Evolutionary conservation across 2,888 invertebrate species (phyloP).

Genomic region (Torymus auratus): DNA sequence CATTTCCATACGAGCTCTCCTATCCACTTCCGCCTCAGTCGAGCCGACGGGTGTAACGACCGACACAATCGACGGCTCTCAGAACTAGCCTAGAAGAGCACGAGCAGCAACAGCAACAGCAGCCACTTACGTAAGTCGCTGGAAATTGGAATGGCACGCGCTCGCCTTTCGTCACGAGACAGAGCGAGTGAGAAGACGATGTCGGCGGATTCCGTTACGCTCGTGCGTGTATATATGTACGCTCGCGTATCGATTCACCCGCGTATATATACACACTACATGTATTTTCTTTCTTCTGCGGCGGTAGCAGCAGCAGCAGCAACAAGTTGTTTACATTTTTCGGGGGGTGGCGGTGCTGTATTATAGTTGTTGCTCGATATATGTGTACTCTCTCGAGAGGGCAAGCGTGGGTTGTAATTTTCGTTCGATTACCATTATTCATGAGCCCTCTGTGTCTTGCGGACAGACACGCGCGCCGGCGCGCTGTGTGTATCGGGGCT

Average conservation of each 20-base stretch:
- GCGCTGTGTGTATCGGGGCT: background rate
- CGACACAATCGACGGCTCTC: background rate
- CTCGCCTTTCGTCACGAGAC: conserved; percentile 1
- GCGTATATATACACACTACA: too few relatives aligned
- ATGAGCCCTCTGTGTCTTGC: too few relatives aligned
- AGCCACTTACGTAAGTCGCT: conserved; percentile 4
- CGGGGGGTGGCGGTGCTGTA: too few relatives aligned
- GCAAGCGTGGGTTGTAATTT: background rate
- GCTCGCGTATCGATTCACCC: too few relatives aligned
- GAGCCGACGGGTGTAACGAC: conserved; percentile 35
- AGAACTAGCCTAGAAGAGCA: background rate
- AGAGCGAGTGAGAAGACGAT: background rate
- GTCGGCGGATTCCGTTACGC: too few relatives aligned
- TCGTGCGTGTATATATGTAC: too few relatives aligned
- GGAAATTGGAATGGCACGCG: conserved; percentile 25
- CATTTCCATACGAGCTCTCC: too few relatives aligned
- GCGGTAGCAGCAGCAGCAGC: background rate
- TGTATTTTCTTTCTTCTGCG: too few relatives aligned
- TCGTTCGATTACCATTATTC: too few relatives aligned
- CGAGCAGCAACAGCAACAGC: background rate
- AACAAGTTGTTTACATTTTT: conserved; percentile 44
- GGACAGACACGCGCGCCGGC: too few relatives aligned
- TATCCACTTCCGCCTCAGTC: background rate
- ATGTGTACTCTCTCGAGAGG: background rate
- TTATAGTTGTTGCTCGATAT: conserved; percentile 1